Evolutionary conservation across 2,888 invertebrate species (phyloP).

Genomic region (Nasonovia ribisnigri): DNA sequence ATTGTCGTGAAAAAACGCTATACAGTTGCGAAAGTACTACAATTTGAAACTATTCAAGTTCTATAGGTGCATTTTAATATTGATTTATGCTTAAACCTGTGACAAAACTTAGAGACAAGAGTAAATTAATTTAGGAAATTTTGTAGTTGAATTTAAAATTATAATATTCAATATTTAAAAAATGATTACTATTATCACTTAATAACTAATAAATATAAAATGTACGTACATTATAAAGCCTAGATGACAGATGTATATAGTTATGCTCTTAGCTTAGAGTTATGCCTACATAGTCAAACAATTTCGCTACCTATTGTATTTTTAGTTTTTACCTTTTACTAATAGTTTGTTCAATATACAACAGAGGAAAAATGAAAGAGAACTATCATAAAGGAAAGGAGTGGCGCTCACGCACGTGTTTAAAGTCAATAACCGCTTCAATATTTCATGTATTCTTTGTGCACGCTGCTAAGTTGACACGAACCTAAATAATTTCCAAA

Average conservation of each 20-base stretch:
- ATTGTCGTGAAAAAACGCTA: background rate
- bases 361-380: conserved; percentile 51
- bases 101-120: background rate
- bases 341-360: conserved; percentile 59
- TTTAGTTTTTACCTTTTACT: conserved; percentile 21
- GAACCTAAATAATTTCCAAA: conserved; percentile 38
- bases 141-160: background rate
- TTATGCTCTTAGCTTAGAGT: background rate
- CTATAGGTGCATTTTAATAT: background rate
- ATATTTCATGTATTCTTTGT: conserved; percentile 50
- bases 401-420: conserved; percentile 62
- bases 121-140: background rate
- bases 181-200: background rate
- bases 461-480: conserved; percentile 12
- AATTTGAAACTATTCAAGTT: background rate
- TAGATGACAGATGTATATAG: background rate
- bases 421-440: conserved; percentile 65
- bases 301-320: conserved; percentile 54
- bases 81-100: background rate
- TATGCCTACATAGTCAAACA: conserved; percentile 21
- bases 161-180: background rate
- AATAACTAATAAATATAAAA: background rate
- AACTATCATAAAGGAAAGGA: conserved; percentile 56
- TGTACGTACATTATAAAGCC: background rate
- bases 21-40: background rate